phyloP scores from a whole-genome alignment of 2,113 vertebrate genomes.

The Microtus montanus region DNA sequence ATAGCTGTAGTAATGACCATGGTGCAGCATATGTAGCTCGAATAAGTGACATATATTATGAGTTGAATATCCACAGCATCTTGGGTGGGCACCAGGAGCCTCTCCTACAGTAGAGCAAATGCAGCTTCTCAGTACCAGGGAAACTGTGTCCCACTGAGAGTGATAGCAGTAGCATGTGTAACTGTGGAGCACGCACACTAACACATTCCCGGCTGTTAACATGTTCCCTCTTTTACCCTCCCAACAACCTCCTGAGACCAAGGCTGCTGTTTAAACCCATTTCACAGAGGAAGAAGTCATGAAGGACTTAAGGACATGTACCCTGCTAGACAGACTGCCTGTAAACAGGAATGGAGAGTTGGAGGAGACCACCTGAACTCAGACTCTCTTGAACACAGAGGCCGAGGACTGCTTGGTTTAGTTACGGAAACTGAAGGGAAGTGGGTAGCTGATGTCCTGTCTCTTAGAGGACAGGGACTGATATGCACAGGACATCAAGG shows the following conservation, averaged over 20 bases:
- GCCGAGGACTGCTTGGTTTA: neutral
- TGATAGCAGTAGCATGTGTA: rapidly evolving
- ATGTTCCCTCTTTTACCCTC: rapidly evolving
- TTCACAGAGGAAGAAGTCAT: neutral
- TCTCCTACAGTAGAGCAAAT: neutral
- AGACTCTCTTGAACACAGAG: neutral
- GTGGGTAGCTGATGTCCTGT: neutral
- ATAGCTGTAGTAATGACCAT: neutral
- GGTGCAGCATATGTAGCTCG: rapidly evolving
- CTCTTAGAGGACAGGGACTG: neutral
- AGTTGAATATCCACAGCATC: neutral
- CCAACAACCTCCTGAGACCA: neutral
- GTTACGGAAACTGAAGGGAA: neutral
- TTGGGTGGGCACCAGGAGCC: neutral
- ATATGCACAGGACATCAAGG: neutral
- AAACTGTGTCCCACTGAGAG: too few species aligned
- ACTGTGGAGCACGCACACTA: too few species aligned
- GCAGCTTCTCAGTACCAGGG: neutral
- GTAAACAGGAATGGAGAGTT: neutral
- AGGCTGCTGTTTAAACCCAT: neutral
- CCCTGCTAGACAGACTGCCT: neutral
- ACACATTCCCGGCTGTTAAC: neutral
- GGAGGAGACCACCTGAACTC: neutral
- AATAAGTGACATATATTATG: too few species aligned
- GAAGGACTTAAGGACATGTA: neutral